These are phyloP conservation scores for Rhinopomastus cyanomelas DNA, from an alignment of 2,113 vertebrate species.

Conservation along the genomic window DNA sequence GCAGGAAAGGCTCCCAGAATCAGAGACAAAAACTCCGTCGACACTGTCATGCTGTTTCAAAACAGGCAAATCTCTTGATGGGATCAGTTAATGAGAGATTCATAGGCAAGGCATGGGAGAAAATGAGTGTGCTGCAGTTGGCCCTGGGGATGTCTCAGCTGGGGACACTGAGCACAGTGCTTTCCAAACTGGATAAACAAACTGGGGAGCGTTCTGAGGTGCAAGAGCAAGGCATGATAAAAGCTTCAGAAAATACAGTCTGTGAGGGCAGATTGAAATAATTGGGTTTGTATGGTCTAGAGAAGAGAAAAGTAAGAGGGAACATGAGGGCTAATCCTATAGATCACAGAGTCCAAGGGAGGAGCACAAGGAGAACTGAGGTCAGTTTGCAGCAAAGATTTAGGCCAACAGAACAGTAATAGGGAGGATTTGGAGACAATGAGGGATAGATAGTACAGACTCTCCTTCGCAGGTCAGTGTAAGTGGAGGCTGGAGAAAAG, in stretches of 20 bases:
- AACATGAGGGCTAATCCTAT: neutral
- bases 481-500: neutral
- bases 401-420: neutral
- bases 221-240: neutral
- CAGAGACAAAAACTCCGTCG: slow-evolving; percentile 28
- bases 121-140: slow-evolving; percentile 8
- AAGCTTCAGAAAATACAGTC: slow-evolving; percentile 44
- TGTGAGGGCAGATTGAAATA: slow-evolving; percentile 23
- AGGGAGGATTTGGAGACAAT: neutral
- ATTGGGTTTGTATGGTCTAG: slow-evolving; percentile 54
- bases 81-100: slow-evolving; percentile 1
- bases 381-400: neutral
- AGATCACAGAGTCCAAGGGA: neutral
- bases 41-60: slow-evolving; percentile 20
- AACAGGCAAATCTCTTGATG: neutral
- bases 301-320: slow-evolving; percentile 22
- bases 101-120: slow-evolving; percentile 1
- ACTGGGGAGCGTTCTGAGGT: neutral
- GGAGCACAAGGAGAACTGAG: neutral
- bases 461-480: neutral
- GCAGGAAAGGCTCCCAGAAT: slow-evolving; percentile 3
- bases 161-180: neutral
- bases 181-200: slow-evolving; percentile 34
- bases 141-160: neutral
- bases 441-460: neutral